phyloP scores from a whole-genome alignment of 2,888 invertebrate species.

The Willowsia nigromaculata region DNA sequence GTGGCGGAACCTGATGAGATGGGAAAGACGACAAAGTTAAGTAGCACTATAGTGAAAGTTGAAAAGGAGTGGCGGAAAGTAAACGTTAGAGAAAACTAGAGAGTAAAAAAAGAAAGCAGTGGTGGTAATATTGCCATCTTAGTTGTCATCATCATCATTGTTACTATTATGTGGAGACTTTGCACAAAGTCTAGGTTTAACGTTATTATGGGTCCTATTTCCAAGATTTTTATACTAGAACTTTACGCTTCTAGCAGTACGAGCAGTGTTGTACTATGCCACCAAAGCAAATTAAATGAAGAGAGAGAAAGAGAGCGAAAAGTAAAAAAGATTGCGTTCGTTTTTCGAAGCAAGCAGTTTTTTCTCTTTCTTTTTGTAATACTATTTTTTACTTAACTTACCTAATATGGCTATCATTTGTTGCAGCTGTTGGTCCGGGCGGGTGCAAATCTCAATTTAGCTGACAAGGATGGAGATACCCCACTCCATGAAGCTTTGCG shows the following conservation, averaged over 20 bases:
- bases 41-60: background rate
- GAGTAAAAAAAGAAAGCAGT: background rate
- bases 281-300: background rate
- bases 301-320: background rate
- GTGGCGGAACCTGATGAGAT: conserved; percentile 18
- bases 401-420: conserved; percentile 67
- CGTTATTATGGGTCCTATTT: conserved; percentile 13
- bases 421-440: conserved; percentile 91
- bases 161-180: conserved; percentile 27
- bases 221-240: conserved; percentile 34
- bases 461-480: conserved; percentile 98
- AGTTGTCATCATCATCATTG: conserved; percentile 1
- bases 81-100: background rate
- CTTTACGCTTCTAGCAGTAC: conserved; percentile 7
- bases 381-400: conserved; percentile 46
- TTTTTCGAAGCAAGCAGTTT: background rate
- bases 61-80: background rate
- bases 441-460: conserved; percentile 95
- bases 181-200: background rate
- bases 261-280: background rate
- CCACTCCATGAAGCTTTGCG: conserved; percentile 84
- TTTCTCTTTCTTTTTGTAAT: conserved; percentile 1
- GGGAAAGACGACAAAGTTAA: conserved; percentile 10
- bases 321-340: background rate
- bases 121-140: conserved; percentile 1